These are phyloP conservation scores for Beroe forskalii DNA, from an alignment of 37 sponge, comb jelly and placozoan genomes.

Conservation along the genomic window DNA sequence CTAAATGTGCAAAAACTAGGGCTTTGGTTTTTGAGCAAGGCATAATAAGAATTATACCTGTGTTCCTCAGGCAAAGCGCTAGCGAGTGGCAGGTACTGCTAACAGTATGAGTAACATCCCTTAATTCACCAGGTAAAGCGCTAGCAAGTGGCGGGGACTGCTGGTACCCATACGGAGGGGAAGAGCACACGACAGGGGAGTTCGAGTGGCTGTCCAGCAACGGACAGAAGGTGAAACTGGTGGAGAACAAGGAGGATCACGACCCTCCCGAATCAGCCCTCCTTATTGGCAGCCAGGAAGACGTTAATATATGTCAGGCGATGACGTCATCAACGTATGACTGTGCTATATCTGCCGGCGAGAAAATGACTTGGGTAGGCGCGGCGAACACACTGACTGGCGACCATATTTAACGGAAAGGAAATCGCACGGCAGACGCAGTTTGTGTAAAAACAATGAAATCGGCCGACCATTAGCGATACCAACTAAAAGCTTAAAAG, in stretches of 20 bases:
- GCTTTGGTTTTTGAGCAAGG: background rate
- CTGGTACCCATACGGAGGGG: constrained; percentile 60
- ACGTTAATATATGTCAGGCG: too few species aligned
- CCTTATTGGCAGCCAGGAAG: background rate
- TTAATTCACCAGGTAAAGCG: constrained; percentile 1
- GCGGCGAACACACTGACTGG: too few species aligned
- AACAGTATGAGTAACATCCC: background rate
- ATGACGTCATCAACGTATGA: too few species aligned
- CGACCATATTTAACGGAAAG: too few species aligned
- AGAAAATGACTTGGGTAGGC: too few species aligned
- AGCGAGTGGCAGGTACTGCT: background rate
- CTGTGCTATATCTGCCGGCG: too few species aligned
- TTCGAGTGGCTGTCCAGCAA: constrained; percentile 51
- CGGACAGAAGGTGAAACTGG: constrained; percentile 9
- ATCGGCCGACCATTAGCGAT: too few species aligned
- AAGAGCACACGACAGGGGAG: constrained; percentile 18
- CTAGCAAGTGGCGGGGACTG: background rate
- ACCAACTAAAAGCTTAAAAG: too few species aligned
- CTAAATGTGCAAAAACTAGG: background rate
- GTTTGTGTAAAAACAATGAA: too few species aligned
- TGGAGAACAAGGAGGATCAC: background rate
- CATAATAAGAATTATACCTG: background rate
- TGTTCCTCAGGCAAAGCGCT: background rate
- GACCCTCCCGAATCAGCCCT: constrained; percentile 23
- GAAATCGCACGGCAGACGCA: too few species aligned